Base-by-base conservation (phyloP, 2,888 invertebrate genomes). In the Branchinecta sandiegonensis region DNA sequence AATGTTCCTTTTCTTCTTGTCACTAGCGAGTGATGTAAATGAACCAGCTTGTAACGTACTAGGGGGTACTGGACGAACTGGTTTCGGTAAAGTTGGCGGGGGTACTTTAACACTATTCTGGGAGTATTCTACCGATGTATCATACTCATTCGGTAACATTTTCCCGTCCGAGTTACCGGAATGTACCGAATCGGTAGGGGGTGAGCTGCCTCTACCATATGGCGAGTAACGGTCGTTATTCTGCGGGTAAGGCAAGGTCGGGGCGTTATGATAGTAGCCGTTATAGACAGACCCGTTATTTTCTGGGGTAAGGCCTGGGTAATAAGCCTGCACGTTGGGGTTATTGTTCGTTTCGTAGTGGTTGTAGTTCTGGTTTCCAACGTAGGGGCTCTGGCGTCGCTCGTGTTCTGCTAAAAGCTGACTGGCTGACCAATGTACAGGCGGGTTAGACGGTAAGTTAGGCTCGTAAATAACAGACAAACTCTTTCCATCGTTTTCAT, bases 401-500 rank as follows among this genome's bases (percentile, higher is more conserved):
- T 84, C 83, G 73, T 83, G 83, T 73, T 83, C 83, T 72, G 82
- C 81, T 1, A 84, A 75, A 12, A 84, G 76, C 72, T 84, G 83
- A 6, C 82, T 82, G 3, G 84, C 83, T 46, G 82, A 82, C 83
- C 84, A 84, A 1, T 72, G 70, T 81, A 82, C 73, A 82, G 83
- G 73, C 80, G 63, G 63, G 23, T 56, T 56, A 9, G 63, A 56
- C 8, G 63, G 14, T 23, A 56, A 17, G 23, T 56, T 56, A 8
- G n/a, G 14, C 9, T n/a, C 63, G 23, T 56, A 56, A 56, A 56
- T 56, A n/a, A 56, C 63, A 10, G 63, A 56, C 11, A 56, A 9
- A 23, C 63, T 56, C 23, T 56, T 56, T 11, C 63, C 63, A 56
- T 56, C 63, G 10, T 56, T 56, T 56, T 56, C 63, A 56, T 56